Evolutionary conservation across 1,140 invertebrate genomes (phyloP).

Genomic region (Drosophila repleta): DNA sequence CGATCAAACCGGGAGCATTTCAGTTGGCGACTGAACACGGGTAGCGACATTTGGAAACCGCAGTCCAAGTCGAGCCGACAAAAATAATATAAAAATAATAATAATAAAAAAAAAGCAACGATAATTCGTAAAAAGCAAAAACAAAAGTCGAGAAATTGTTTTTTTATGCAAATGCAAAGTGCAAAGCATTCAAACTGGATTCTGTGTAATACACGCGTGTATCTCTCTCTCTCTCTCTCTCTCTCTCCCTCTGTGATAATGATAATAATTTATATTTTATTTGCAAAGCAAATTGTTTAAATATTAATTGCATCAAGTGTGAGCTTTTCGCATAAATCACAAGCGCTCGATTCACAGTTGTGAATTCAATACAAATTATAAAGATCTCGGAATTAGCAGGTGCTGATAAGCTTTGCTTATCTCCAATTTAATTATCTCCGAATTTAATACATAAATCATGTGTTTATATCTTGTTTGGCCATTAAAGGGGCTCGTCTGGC

Average conservation of each 20-base stretch:
- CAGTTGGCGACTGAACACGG: slow-evolving; percentile 42
- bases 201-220: slow-evolving; percentile 12
- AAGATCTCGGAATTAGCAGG: slow-evolving; percentile 6
- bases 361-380: background rate
- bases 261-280: slow-evolving; percentile 65
- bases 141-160: slow-evolving; percentile 51
- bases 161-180: slow-evolving; percentile 67
- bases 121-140: slow-evolving; percentile 22
- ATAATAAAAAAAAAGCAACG: slow-evolving; percentile 36
- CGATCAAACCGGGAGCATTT: slow-evolving; percentile 16
- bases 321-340: slow-evolving; percentile 24
- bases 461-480: slow-evolving; percentile 54
- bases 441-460: slow-evolving; percentile 15
- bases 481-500: slow-evolving; percentile 52
- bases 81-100: slow-evolving; percentile 1
- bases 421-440: slow-evolving; percentile 10
- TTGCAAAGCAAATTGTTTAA: slow-evolving; percentile 45
- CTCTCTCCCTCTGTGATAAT: slow-evolving; percentile 20
- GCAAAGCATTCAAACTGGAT: slow-evolving; percentile 54
- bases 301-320: slow-evolving; percentile 60
- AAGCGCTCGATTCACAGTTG: background rate
- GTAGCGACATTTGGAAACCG: slow-evolving; percentile 26
- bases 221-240: slow-evolving; percentile 25
- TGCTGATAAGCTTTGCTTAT: slow-evolving; percentile 64
- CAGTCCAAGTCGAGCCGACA: background rate